Percentiles rank a stretch among this genome's conserved stretches.
phyloP scores from a whole-genome alignment of 2,797 vertebrate genomes.

The Lophotriccus pileatus region DNA sequence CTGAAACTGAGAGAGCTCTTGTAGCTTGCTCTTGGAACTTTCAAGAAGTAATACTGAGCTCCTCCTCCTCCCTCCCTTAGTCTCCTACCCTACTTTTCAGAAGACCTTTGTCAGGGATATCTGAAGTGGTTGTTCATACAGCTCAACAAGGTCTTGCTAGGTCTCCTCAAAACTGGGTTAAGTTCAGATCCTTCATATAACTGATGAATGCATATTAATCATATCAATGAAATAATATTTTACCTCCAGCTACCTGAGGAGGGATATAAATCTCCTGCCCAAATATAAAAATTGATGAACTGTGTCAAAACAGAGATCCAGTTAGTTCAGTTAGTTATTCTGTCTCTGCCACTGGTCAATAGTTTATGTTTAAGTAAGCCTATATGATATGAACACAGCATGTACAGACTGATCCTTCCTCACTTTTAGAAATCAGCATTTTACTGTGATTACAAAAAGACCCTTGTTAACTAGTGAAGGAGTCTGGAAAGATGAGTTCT shows the following conservation, averaged over 20 bases:
- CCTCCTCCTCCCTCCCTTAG: background rate
- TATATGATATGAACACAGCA: background rate
- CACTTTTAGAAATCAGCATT: background rate
- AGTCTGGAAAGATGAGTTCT: background rate
- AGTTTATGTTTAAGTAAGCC: background rate
- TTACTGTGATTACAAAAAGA: background rate
- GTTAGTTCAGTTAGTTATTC: background rate
- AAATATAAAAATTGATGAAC: background rate
- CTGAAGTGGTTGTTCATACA: background rate
- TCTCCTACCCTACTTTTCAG: background rate
- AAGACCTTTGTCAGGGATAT: background rate
- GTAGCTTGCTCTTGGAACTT: background rate
- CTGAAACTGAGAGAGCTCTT: background rate
- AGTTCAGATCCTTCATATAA: background rate
- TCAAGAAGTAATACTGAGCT: background rate
- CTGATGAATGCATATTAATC: background rate
- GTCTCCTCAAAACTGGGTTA: background rate
- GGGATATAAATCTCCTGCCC: background rate
- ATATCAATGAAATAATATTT: background rate
- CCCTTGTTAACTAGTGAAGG: background rate
- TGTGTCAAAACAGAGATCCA: background rate
- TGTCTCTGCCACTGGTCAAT: background rate
- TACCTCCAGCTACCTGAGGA: background rate
- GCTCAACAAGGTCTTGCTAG: background rate
- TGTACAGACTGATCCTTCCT: background rate